These are phyloP conservation scores for Menura novaehollandiae DNA, from an alignment of 2,113 vertebrate genomes.

Conservation along the genomic window DNA sequence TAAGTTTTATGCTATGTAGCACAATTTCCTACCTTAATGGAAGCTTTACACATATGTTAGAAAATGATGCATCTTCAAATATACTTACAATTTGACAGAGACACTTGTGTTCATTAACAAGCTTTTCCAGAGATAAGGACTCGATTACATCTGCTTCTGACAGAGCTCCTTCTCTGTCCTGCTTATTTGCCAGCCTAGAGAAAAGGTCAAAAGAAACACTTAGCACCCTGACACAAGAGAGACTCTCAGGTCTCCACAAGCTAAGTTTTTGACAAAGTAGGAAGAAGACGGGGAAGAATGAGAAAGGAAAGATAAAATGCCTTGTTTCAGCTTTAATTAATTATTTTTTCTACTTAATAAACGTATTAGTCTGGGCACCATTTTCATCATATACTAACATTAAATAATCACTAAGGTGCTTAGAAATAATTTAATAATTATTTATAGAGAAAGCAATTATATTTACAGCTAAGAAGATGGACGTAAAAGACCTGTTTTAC, in stretches of 20 bases:
- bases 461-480: background rate
- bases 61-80: background rate
- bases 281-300: background rate
- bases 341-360: background rate
- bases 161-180: slow-evolving; percentile 90
- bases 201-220: background rate
- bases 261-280: background rate
- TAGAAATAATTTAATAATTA: background rate
- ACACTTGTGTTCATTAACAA: slow-evolving; percentile 95
- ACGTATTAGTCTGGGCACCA: background rate
- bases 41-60: background rate
- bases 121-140: slow-evolving; percentile 88
- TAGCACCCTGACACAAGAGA: background rate
- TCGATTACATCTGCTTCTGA: slow-evolving; percentile 92
- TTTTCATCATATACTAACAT: background rate
- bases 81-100: slow-evolving; percentile 92
- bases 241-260: background rate
- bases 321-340: background rate
- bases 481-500: background rate
- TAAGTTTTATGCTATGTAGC: background rate
- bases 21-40: background rate
- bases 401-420: background rate
- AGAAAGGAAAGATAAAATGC: background rate
- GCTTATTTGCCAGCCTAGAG: slow-evolving; percentile 91
- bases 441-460: background rate